Conservation (phyloP, 1,140 invertebrate species). For the Nephotettix cincticeps region DNA sequence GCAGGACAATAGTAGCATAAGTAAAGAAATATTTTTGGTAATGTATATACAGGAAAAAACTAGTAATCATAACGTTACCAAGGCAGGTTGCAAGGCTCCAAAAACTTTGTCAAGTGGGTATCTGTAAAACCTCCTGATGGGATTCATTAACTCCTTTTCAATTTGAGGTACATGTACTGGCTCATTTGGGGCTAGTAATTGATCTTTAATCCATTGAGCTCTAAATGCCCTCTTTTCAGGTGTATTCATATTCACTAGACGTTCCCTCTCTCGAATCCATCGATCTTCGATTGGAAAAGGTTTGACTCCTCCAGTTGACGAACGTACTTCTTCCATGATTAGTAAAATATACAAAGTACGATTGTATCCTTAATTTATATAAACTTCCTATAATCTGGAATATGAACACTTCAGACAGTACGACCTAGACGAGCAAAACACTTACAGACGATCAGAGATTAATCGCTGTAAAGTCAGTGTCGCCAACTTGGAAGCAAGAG, state of each 20-base stretch:
- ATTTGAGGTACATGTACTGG: conserved; percentile 64
- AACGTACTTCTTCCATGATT: conserved; percentile 37
- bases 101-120: conserved; percentile 60
- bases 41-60: no score
- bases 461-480: no score
- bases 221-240: conserved; percentile 74
- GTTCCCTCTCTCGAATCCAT: conserved; percentile 67
- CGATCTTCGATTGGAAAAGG: conserved; percentile 74
- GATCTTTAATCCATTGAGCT: conserved; percentile 79
- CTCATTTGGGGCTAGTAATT: conserved; percentile 69
- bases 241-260: conserved; percentile 76
- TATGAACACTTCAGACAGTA: no score
- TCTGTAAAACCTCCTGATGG: conserved; percentile 72
- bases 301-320: conserved; percentile 59
- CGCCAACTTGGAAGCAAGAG: no score
- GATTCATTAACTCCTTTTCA: conserved; percentile 67
- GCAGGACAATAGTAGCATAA: no score
- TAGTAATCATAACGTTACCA: conserved; percentile 13
- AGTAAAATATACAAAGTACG: no score
- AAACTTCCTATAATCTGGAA: no score
- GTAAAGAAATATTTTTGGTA: no score
- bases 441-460: no score
- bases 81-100: conserved; percentile 35
- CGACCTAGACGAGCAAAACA: no score
- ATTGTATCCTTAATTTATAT: no score